phyloP scores from a whole-genome alignment of 1,140 invertebrate species.

The Copidosoma floridanum region DNA sequence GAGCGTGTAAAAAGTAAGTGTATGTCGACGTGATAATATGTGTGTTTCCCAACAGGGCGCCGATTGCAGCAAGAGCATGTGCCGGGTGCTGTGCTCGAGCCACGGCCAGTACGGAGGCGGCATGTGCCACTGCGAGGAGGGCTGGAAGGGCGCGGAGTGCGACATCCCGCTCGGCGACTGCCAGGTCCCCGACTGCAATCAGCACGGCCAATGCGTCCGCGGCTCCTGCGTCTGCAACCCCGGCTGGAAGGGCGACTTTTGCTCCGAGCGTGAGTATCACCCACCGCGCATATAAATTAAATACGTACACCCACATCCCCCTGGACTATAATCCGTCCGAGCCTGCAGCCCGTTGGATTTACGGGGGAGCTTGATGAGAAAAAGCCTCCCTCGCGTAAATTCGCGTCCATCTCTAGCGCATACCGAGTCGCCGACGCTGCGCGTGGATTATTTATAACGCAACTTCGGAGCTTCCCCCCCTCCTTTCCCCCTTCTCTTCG shows the following conservation, averaged over 20 bases:
- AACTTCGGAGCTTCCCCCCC: too few species aligned
- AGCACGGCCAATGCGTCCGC: slow-evolving; percentile 83
- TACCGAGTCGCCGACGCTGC: slow-evolving; percentile 14
- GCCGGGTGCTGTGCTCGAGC: slow-evolving; percentile 93
- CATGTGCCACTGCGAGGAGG: slow-evolving; percentile 92
- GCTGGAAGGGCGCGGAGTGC: slow-evolving; percentile 96
- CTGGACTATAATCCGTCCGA: background rate
- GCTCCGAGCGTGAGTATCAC: slow-evolving; percentile 73
- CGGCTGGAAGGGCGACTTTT: slow-evolving; percentile 85
- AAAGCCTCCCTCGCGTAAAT: slow-evolving; percentile 22
- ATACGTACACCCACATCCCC: background rate
- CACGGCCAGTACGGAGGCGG: slow-evolving; percentile 95
- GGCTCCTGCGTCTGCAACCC: slow-evolving; percentile 86
- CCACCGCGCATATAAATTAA: background rate
- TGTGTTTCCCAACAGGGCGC: too few species aligned
- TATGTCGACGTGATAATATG: background rate
- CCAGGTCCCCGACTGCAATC: slow-evolving; percentile 88
- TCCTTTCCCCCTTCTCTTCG: too few species aligned
- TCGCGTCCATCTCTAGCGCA: slow-evolving; percentile 4
- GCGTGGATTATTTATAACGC: too few species aligned
- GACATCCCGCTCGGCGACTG: slow-evolving; percentile 88
- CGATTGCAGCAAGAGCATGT: slow-evolving; percentile 73
- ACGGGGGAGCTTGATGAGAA: too few species aligned
- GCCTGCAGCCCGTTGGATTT: background rate
- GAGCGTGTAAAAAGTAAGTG: background rate